A percentile compares a stretch with the other conserved stretches of the same genome.
phyloP scores from a whole-genome alignment of 53 echinoderm and acorn worm genomes.

The Henricia sp. region DNA sequence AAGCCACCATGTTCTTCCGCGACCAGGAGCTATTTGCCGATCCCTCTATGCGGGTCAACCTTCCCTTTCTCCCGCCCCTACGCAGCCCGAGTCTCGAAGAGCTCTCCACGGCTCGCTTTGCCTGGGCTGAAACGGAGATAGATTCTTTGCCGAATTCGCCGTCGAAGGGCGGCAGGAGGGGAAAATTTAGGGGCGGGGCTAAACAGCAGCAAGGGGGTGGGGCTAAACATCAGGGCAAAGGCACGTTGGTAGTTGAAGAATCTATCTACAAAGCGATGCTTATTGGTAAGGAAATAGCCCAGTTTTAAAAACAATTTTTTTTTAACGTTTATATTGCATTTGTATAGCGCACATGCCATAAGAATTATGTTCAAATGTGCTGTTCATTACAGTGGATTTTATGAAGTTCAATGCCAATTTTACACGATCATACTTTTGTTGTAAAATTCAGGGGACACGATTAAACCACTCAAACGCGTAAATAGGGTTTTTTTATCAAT shows the following conservation, averaged over 20 bases:
- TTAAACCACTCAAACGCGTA: too few species aligned
- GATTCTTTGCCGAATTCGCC: conserved; percentile 5
- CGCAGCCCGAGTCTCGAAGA: conserved; percentile 90
- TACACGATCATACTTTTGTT: too few species aligned
- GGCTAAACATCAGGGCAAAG: too few species aligned
- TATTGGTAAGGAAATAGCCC: conserved; percentile 87
- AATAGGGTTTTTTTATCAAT: too few species aligned
- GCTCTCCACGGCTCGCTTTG: conserved; percentile 90
- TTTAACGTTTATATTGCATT: too few species aligned
- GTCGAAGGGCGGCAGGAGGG: conserved; percentile 32
- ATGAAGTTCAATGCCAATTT: too few species aligned
- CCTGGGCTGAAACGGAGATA: conserved; percentile 88
- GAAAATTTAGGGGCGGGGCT: conserved; percentile 47
- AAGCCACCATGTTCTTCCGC: conserved; percentile 91
- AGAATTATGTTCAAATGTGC: too few species aligned
- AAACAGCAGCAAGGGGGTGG: too few species aligned
- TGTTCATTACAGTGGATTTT: too few species aligned
- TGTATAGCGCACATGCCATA: too few species aligned
- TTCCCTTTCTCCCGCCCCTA: conserved; percentile 86
- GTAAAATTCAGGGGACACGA: too few species aligned
- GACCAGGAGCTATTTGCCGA: conserved; percentile 95
- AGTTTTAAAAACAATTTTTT: too few species aligned
- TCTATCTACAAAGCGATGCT: conserved; percentile 95
- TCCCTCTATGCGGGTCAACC: conserved; percentile 87
- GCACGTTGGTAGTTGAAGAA: conserved; percentile 86